phyloP scores from a whole-genome alignment of 2,888 invertebrate species.

The Acanthosepion esculentum region DNA sequence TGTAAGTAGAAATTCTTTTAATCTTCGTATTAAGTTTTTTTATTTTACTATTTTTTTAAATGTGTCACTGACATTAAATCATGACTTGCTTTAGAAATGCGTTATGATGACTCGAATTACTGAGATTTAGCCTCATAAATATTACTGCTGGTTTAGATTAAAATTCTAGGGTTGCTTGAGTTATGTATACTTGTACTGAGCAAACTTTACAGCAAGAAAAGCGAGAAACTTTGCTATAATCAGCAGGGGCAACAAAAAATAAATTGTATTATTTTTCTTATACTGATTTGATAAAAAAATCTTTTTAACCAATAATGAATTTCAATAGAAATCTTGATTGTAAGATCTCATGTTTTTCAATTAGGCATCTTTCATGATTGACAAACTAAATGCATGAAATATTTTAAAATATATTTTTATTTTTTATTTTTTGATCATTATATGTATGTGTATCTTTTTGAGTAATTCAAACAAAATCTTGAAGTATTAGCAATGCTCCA shows the following conservation, averaged over 20 bases:
- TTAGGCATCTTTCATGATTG: not conserved
- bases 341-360: not conserved
- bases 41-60: not conserved
- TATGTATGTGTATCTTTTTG: not conserved
- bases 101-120: too few species aligned
- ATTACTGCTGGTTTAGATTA: too few species aligned
- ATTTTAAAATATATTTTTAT: not conserved
- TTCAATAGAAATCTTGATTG: not conserved
- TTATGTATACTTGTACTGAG: not conserved
- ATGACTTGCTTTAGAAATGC: too few species aligned
- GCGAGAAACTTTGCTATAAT: not conserved
- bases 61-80: too few species aligned
- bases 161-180: too few species aligned
- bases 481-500: too few species aligned
- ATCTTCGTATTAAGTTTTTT: not conserved
- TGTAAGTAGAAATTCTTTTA: not conserved
- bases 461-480: not conserved
- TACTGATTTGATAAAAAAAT: too few species aligned
- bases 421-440: not conserved
- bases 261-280: too few species aligned
- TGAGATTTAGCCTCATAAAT: too few species aligned
- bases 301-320: not conserved
- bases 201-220: not conserved
- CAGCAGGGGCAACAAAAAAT: too few species aligned
- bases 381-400: not conserved